Evolutionary conservation across 2,113 vertebrate species (phyloP).

Genomic region (Isurus oxyrinchus): DNA sequence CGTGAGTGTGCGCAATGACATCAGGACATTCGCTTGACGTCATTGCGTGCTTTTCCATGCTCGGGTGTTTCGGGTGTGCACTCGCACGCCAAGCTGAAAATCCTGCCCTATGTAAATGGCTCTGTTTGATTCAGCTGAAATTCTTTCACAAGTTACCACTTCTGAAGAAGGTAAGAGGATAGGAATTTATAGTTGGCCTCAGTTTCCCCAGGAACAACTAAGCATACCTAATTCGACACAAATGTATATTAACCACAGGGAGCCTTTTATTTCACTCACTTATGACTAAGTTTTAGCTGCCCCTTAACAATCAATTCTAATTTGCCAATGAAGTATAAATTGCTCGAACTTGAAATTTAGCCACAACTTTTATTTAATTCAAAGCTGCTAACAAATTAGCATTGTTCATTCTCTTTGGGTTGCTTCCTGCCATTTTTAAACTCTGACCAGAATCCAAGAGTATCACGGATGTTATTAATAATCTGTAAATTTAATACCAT

Average conservation of each 20-base stretch:
- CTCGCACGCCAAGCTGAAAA: too few species aligned
- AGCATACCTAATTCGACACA: not conserved
- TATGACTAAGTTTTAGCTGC: not conserved
- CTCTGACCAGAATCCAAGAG: not conserved
- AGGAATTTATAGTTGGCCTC: not conserved
- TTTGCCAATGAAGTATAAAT: not conserved
- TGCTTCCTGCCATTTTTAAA: not conserved
- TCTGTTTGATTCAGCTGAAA: not conserved
- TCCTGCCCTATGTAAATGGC: not conserved
- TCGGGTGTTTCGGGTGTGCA: too few species aligned
- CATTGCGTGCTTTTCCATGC: too few species aligned
- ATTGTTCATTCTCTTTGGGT: not conserved
- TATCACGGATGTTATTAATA: not conserved
- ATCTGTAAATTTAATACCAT: not conserved
- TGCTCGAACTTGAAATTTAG: not conserved
- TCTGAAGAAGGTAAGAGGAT: not conserved
- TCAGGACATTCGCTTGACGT: too few species aligned
- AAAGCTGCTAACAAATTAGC: not conserved
- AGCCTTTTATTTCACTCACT: not conserved
- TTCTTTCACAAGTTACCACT: not conserved
- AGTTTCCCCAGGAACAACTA: not conserved
- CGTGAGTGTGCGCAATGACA: too few species aligned
- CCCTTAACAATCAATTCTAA: not conserved
- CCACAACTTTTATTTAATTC: not conserved
- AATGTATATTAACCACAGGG: not conserved